These are phyloP conservation scores for Pseudolaguvia tuberculata DNA, from an alignment of 2,113 vertebrate genomes.

Conservation along the genomic window DNA sequence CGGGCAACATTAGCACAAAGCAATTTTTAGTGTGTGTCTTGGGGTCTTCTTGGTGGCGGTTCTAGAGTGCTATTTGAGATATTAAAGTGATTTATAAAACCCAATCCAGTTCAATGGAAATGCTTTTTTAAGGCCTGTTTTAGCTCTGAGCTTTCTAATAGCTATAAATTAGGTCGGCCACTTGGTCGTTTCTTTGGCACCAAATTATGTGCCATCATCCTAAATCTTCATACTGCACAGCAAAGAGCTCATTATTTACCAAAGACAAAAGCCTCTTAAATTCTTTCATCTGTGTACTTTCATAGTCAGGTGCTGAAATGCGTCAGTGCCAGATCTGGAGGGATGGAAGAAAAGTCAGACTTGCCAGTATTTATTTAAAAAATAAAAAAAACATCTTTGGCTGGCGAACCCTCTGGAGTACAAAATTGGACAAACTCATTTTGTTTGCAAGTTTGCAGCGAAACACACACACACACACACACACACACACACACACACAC, in stretches of 20 bases:
- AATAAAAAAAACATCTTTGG: conserved; percentile 7
- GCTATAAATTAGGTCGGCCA: not conserved
- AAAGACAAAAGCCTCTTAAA: conserved; percentile 14
- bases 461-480: no score
- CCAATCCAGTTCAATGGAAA: conserved; percentile 35
- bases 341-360: not conserved
- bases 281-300: not conserved
- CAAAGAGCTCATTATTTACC: not conserved
- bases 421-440: conserved; percentile 5
- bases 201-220: not conserved
- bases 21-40: conserved; percentile 45
- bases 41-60: conserved; percentile 15
- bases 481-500: no score
- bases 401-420: conserved; percentile 29
- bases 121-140: conserved; percentile 16
- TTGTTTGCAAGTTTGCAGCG: conserved; percentile 28
- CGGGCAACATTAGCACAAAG: conserved; percentile 43
- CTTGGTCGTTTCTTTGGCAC: not conserved
- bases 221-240: conserved; percentile 6
- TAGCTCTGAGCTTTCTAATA: not conserved
- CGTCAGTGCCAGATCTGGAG: not conserved
- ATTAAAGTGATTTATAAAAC: conserved; percentile 34
- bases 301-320: conserved; percentile 21
- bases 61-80: conserved; percentile 31
- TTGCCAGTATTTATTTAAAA: conserved; percentile 22